Evolutionary conservation across 2,113 vertebrate species (phyloP).

Genomic region (Nannobrachium achirus): DNA sequence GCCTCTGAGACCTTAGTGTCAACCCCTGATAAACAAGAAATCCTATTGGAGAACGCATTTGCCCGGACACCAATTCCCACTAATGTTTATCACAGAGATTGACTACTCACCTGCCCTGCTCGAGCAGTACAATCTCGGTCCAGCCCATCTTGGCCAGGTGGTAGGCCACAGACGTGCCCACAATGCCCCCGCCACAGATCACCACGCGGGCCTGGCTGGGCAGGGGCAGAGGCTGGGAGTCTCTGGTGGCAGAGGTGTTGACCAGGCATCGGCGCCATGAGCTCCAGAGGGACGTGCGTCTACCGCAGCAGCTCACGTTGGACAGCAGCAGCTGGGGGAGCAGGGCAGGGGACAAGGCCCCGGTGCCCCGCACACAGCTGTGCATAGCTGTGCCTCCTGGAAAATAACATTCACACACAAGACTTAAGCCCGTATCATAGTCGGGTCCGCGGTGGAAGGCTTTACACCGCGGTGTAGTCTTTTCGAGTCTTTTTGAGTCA

Average conservation of each 20-base stretch:
- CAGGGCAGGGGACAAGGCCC: conserved; percentile 75
- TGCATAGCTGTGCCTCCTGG: conserved; percentile 73
- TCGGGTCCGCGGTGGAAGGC: no score
- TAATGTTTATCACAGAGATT: no score
- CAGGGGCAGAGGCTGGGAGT: conserved; percentile 71
- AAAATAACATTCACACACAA: background rate
- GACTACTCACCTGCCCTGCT: conserved; percentile 92
- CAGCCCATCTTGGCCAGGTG: conserved; percentile 95
- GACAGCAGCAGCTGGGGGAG: conserved; percentile 80
- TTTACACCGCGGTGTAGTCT: no score
- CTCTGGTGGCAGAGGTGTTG: conserved; percentile 50
- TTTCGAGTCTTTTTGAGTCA: no score
- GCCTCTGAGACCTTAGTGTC: no score
- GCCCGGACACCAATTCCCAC: no score
- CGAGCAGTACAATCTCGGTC: conserved; percentile 91
- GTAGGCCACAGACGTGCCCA: conserved; percentile 94
- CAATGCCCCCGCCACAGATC: conserved; percentile 94
- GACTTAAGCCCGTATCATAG: no score
- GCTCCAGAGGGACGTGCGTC: conserved; percentile 51
- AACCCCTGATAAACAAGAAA: no score
- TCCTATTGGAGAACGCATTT: no score
- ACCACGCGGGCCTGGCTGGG: conserved; percentile 90
- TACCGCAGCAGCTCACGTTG: conserved; percentile 60
- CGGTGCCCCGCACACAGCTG: conserved; percentile 76
- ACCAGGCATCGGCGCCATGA: conserved; percentile 45